These are phyloP conservation scores for Drosophila insularis DNA, from an alignment of 1,140 invertebrate genomes.

Conservation along the genomic window DNA sequence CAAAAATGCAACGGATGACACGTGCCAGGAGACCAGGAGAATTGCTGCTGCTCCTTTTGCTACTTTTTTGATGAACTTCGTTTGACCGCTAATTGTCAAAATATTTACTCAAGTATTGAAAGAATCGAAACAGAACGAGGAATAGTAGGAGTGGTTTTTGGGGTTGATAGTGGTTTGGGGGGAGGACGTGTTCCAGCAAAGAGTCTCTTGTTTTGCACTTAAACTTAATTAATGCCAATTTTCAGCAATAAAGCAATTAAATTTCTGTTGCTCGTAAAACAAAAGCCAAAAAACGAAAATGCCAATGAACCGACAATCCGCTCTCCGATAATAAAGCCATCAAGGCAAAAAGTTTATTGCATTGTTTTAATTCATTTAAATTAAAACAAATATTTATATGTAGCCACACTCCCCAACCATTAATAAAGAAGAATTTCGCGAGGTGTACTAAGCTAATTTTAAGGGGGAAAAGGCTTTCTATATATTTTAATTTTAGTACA, in stretches of 20 bases:
- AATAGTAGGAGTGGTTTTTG: not conserved
- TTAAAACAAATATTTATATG: constrained; percentile 52
- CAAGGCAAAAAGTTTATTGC: constrained; percentile 66
- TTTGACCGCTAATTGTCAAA: constrained; percentile 82
- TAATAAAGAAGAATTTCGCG: not conserved
- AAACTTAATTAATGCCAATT: constrained; percentile 68
- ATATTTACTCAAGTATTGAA: constrained; percentile 68
- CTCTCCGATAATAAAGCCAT: constrained; percentile 73
- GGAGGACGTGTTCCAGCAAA: constrained; percentile 2
- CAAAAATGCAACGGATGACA: constrained; percentile 54
- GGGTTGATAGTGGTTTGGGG: not conserved
- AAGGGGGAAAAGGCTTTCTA: too few relatives aligned
- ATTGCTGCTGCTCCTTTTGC: constrained; percentile 49
- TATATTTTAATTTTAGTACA: too few relatives aligned
- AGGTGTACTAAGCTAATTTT: not conserved
- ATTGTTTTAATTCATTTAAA: constrained; percentile 80
- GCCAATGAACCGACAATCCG: constrained; percentile 54
- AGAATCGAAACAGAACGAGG: not conserved
- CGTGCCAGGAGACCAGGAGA: constrained; percentile 55
- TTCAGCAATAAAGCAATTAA: constrained; percentile 10
- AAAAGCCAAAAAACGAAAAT: constrained; percentile 49
- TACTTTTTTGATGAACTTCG: constrained; percentile 61
- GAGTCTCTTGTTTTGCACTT: constrained; percentile 56
- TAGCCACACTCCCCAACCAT: constrained; percentile 7
- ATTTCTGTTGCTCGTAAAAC: constrained; percentile 41